These are phyloP conservation scores for Cheirogaleus medius DNA, from an alignment of 2,113 vertebrate genomes.

Conservation along the genomic window DNA sequence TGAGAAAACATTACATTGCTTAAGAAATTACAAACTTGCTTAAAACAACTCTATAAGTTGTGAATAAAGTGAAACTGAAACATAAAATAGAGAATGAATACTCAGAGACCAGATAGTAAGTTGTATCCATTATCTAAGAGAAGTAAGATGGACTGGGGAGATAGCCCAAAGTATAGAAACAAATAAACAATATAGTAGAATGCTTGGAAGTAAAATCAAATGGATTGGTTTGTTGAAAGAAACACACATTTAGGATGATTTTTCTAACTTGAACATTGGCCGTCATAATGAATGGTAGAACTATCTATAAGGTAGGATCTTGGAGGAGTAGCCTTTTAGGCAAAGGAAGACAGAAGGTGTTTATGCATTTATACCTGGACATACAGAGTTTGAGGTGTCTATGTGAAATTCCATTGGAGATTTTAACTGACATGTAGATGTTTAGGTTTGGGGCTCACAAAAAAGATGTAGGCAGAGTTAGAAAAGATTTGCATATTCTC, in stretches of 20 bases:
- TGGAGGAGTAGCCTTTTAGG: neutral
- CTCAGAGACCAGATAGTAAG: neutral
- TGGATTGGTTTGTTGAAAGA: neutral
- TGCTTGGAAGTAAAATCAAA: neutral
- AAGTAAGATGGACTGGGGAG: neutral
- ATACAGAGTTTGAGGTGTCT: neutral
- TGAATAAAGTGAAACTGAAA: neutral
- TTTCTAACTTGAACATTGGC: neutral
- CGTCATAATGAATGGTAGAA: neutral
- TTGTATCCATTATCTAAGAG: neutral
- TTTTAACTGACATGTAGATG: neutral
- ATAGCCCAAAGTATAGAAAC: neutral
- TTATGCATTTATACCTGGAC: neutral
- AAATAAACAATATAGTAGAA: neutral
- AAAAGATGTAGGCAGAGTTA: neutral
- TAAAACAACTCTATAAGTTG: neutral
- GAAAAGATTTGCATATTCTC: neutral
- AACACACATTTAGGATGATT: neutral
- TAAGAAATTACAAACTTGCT: neutral
- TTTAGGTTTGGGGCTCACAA: neutral
- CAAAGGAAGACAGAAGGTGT: neutral
- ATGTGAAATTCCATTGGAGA: neutral
- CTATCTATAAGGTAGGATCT: neutral
- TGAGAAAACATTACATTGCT: neutral
- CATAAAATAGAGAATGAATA: neutral